phyloP scores from a whole-genome alignment of 2,888 invertebrate species.

The Lepidonotus clava region DNA sequence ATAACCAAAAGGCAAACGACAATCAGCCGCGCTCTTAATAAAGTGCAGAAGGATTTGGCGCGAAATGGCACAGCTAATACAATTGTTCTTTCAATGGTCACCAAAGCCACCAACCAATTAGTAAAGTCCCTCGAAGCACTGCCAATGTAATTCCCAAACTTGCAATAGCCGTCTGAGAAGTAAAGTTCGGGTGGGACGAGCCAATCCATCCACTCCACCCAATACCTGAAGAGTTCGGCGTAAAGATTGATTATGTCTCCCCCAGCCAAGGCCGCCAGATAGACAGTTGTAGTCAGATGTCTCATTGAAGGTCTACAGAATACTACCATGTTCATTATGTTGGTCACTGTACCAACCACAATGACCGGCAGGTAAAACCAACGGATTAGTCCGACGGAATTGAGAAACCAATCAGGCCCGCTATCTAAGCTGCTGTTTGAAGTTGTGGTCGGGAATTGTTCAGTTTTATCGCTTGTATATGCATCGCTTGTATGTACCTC shows the following conservation, averaged over 20 bases:
- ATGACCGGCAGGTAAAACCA: slow-evolving; percentile 62
- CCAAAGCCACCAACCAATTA: slow-evolving; percentile 63
- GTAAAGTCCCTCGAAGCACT: slow-evolving; percentile 60
- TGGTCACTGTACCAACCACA: slow-evolving; percentile 60
- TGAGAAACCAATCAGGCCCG: not conserved
- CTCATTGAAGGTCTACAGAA: slow-evolving; percentile 59
- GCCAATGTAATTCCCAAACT: slow-evolving; percentile 61
- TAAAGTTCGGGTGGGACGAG: slow-evolving; percentile 57
- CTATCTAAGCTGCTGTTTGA: not conserved
- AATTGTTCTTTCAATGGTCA: slow-evolving; percentile 62
- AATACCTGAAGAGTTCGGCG: slow-evolving; percentile 63
- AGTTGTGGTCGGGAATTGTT: too few relatives aligned
- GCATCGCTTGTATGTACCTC: too few relatives aligned
- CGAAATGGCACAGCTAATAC: slow-evolving; percentile 60
- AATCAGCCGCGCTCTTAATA: slow-evolving; percentile 51
- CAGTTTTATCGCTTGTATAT: too few relatives aligned
- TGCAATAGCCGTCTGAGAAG: slow-evolving; percentile 63
- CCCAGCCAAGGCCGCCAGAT: slow-evolving; percentile 58
- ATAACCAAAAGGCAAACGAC: slow-evolving; percentile 46
- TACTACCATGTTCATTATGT: slow-evolving; percentile 62
- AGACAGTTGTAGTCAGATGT: slow-evolving; percentile 60
- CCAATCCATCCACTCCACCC: slow-evolving; percentile 62
- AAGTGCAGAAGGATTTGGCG: slow-evolving; percentile 60
- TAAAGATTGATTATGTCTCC: slow-evolving; percentile 64
- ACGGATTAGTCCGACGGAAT: slow-evolving; percentile 52